These are phyloP conservation scores for Cairina moschata DNA, from an alignment of 2,113 vertebrate genomes.

Conservation along the genomic window DNA sequence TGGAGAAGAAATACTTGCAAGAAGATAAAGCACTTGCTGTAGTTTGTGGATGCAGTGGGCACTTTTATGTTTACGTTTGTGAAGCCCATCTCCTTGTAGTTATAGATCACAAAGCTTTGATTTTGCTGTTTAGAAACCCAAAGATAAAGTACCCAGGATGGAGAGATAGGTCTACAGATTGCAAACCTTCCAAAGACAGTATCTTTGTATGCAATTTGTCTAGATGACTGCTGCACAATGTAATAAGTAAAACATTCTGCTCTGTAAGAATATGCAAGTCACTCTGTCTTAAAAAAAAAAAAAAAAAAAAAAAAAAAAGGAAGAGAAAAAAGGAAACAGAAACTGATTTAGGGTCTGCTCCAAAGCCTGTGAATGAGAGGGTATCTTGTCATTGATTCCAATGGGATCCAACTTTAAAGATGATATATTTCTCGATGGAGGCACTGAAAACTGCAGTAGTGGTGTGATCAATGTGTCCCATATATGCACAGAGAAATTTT, in stretches of 20 bases:
- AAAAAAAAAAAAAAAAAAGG: background rate
- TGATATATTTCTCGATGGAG: background rate
- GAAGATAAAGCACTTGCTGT: background rate
- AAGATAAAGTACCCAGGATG: background rate
- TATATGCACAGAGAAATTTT: background rate
- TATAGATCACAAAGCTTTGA: constrained; percentile 29
- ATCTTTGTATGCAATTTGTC: background rate
- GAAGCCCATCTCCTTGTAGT: constrained; percentile 16
- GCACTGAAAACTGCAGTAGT: background rate
- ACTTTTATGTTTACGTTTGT: constrained; percentile 31
- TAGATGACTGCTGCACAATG: background rate
- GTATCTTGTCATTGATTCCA: background rate
- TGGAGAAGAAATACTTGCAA: constrained; percentile 1
- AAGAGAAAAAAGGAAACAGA: background rate
- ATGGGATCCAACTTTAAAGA: background rate
- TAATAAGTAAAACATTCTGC: background rate
- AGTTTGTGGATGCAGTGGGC: background rate
- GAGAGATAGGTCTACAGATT: background rate
- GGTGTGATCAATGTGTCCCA: background rate
- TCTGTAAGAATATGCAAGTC: background rate
- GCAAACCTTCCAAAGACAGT: background rate
- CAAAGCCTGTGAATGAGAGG: background rate
- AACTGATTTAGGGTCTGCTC: background rate
- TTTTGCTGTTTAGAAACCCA: constrained; percentile 1
- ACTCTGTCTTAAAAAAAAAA: background rate